Evolutionary conservation across 2,888 invertebrate species (phyloP).

Genomic region (Lordiphosa fenestrarum): DNA sequence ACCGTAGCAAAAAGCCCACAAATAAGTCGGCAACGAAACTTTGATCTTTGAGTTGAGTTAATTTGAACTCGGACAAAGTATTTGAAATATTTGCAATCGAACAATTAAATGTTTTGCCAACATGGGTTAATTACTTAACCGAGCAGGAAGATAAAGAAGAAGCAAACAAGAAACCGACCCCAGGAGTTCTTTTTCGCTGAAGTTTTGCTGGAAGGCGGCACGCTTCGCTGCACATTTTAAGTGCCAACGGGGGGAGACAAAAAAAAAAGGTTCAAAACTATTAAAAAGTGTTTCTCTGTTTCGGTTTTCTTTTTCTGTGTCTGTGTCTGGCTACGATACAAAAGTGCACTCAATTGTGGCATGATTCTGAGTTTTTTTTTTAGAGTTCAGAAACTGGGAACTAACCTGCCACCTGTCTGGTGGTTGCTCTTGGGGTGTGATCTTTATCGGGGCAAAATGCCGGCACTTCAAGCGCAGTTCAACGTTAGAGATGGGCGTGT

Average conservation of each 20-base stretch:
- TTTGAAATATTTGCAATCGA: slow-evolving; percentile 71
- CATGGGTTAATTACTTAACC: slow-evolving; percentile 65
- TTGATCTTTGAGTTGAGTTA: slow-evolving; percentile 46
- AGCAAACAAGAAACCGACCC: slow-evolving; percentile 29
- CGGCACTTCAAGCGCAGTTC: slow-evolving; percentile 36
- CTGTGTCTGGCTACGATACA: slow-evolving; percentile 6
- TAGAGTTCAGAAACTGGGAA: background rate
- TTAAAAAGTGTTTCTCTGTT: slow-evolving; percentile 55
- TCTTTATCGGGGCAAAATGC: slow-evolving; percentile 52
- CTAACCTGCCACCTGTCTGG: slow-evolving; percentile 34
- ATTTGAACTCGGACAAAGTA: slow-evolving; percentile 25
- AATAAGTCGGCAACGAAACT: slow-evolving; percentile 28
- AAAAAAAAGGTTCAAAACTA: slow-evolving; percentile 55
- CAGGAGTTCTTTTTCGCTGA: slow-evolving; percentile 5
- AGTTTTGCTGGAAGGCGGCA: slow-evolving; percentile 44
- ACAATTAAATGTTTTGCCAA: slow-evolving; percentile 69
- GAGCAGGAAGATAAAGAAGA: slow-evolving; percentile 17
- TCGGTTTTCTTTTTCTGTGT: slow-evolving; percentile 20
- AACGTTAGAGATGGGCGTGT: too few species aligned
- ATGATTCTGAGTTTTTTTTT: slow-evolving; percentile 49
- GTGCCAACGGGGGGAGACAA: slow-evolving; percentile 30
- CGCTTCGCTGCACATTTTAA: slow-evolving; percentile 69
- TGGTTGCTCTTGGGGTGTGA: slow-evolving; percentile 55
- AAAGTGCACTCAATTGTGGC: slow-evolving; percentile 67
- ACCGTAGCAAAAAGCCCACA: slow-evolving; percentile 45